phyloP scores from a whole-genome alignment of 2,888 invertebrate genomes.

The Noctuana brunneofusca region DNA sequence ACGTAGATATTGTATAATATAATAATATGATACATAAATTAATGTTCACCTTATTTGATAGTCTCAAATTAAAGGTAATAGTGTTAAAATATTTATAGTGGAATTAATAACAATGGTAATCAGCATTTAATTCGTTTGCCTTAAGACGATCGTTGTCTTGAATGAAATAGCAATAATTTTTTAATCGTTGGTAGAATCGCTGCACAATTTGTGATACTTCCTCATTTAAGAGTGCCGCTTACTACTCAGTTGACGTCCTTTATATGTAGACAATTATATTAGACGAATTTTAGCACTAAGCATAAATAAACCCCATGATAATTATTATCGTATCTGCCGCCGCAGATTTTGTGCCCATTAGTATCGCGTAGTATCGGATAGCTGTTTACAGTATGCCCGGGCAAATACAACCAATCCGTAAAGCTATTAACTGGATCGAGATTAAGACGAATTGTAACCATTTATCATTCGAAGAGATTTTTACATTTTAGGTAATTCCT shows the following conservation, averaged over 20 bases:
- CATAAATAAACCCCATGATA: constrained; percentile 71
- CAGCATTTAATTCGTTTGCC: constrained; percentile 69
- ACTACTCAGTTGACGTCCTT: constrained; percentile 76
- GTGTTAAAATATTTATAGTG: constrained; percentile 47
- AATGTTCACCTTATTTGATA: constrained; percentile 51
- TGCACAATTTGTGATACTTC: constrained; percentile 78
- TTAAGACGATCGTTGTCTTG: constrained; percentile 68
- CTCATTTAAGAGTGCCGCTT: constrained; percentile 72
- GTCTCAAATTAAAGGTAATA: constrained; percentile 49
- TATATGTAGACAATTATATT: constrained; percentile 77
- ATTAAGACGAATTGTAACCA: not conserved
- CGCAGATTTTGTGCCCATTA: constrained; percentile 30
- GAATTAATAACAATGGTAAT: constrained; percentile 53
- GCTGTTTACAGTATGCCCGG: constrained; percentile 14
- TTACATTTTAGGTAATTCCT: not conserved
- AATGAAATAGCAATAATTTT: constrained; percentile 77
- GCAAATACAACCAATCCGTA: constrained; percentile 11
- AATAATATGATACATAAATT: constrained; percentile 44
- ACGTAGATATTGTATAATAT: constrained; percentile 44
- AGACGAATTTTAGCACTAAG: constrained; percentile 73
- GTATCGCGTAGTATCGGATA: constrained; percentile 32
- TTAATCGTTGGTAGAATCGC: constrained; percentile 68
- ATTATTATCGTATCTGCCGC: too few species aligned
- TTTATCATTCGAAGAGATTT: not conserved
- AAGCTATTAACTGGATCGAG: not conserved